Percentiles rank a stretch among this genome's conserved stretches.
Conservation (phyloP, 2,113 vertebrate genomes). For the Oxyruncus cristatus region DNA sequence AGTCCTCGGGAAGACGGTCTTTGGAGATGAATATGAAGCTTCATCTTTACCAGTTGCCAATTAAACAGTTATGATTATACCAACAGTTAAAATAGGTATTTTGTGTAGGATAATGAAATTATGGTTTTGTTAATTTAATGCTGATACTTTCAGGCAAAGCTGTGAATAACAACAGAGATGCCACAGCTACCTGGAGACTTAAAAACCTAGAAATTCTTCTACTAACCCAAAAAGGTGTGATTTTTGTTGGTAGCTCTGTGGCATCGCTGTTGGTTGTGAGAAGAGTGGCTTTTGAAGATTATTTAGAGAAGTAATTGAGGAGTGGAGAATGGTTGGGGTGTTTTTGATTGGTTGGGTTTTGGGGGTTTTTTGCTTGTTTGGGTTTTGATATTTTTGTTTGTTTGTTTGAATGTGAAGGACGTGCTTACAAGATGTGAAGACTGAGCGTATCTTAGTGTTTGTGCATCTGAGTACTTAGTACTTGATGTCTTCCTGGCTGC, state of each 20-base stretch:
- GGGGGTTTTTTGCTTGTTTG: rapidly evolving
- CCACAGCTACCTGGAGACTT: neutral
- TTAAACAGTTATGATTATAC: neutral
- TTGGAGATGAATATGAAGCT: neutral
- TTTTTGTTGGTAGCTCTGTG: neutral
- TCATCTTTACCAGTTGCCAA: neutral
- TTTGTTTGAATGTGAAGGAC: neutral
- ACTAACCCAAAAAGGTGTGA: neutral
- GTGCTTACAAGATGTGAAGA: neutral
- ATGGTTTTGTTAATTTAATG: neutral
- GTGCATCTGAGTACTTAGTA: neutral
- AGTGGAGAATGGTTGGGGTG: neutral
- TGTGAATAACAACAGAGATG: neutral
- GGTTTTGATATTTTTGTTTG: neutral
- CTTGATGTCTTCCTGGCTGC: neutral
- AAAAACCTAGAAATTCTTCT: neutral
- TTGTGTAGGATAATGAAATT: neutral
- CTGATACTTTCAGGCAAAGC: neutral
- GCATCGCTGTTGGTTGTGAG: neutral
- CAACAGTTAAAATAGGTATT: neutral
- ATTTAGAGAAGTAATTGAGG: neutral
- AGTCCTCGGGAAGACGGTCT: neutral
- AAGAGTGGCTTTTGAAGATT: neutral
- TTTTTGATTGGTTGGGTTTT: neutral
- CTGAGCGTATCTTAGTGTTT: neutral